Conservation (phyloP, 2,797 vertebrate species). For the Cichlasoma orientale region DNA sequence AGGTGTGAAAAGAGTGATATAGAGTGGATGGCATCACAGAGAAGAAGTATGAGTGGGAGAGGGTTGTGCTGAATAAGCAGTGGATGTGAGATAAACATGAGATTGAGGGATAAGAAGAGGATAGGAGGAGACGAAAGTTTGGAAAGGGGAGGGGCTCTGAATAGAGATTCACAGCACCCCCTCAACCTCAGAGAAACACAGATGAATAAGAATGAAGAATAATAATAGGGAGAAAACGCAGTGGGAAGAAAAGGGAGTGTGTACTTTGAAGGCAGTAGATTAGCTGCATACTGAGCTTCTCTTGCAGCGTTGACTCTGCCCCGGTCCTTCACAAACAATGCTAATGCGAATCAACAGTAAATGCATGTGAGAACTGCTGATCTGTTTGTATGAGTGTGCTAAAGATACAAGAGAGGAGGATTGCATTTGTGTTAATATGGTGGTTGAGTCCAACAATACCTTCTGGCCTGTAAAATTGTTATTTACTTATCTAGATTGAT, state of each 20-base stretch:
- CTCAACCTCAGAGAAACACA: not conserved
- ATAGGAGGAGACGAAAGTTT: conserved; percentile 16
- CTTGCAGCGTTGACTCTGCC: not conserved
- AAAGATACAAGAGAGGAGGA: not conserved
- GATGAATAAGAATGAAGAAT: conserved; percentile 45
- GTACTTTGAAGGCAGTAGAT: conserved; percentile 30
- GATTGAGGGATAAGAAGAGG: conserved; percentile 21
- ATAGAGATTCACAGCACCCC: conserved; percentile 10
- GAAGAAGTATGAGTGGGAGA: conserved; percentile 17
- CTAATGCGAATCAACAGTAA: conserved; percentile 32
- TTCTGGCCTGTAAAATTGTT: not conserved
- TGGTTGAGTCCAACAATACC: not conserved
- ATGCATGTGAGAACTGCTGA: conserved; percentile 17
- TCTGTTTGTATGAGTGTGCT: not conserved
- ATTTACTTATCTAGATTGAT: not conserved
- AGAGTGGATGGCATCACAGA: conserved; percentile 24
- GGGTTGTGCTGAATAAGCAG: conserved; percentile 52
- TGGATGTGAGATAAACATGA: conserved; percentile 3
- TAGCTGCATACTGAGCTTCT: conserved; percentile 13
- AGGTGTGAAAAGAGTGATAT: conserved; percentile 47
- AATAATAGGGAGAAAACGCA: conserved; percentile 22
- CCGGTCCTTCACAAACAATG: conserved; percentile 39
- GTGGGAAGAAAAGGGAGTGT: not conserved
- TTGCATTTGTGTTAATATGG: not conserved
- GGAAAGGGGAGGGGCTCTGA: conserved; percentile 1